Conservation (phyloP, 2,888 invertebrate species). For the Hybos culiciformis region DNA sequence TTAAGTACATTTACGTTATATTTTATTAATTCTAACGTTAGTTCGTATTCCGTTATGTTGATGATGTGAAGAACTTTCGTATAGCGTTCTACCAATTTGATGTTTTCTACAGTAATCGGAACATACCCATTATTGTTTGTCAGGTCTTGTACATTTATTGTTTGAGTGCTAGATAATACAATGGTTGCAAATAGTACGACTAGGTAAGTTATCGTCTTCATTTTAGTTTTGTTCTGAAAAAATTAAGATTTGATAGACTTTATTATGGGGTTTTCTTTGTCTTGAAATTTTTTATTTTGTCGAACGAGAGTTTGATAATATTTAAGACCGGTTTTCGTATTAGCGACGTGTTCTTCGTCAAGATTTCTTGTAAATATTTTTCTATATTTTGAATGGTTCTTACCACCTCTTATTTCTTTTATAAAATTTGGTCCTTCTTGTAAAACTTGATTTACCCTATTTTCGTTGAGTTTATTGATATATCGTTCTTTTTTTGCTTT, state of each 20-base stretch:
- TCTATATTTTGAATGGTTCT: conserved; percentile 14
- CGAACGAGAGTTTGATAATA: conserved; percentile 14
- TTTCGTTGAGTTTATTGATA: conserved; percentile 10
- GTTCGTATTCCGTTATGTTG: too few species aligned
- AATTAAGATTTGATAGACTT: too few species aligned
- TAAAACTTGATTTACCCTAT: conserved; percentile 1
- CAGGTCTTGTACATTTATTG: background rate
- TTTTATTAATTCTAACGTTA: too few species aligned
- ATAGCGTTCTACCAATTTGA: too few species aligned
- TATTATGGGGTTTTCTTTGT: conserved; percentile 10
- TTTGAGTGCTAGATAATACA: conserved; percentile 2
- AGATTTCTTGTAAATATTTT: conserved; percentile 9
- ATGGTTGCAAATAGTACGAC: too few species aligned
- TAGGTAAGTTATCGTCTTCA: too few species aligned
- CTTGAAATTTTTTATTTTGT: conserved; percentile 12
- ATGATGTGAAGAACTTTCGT: too few species aligned
- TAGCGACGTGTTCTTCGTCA: conserved; percentile 13
- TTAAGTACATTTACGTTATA: too few species aligned
- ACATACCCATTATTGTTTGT: too few species aligned
- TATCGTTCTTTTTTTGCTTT: conserved; percentile 9
- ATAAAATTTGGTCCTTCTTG: conserved; percentile 1
- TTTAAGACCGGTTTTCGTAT: conserved; percentile 10
- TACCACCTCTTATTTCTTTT: conserved; percentile 10
- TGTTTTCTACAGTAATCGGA: too few species aligned
- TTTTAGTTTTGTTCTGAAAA: too few species aligned